A percentile compares a stretch with the other conserved stretches of the same genome.
Conservation (phyloP, 2,888 invertebrate species). For the Pristionchus entomophagus region DNA sequence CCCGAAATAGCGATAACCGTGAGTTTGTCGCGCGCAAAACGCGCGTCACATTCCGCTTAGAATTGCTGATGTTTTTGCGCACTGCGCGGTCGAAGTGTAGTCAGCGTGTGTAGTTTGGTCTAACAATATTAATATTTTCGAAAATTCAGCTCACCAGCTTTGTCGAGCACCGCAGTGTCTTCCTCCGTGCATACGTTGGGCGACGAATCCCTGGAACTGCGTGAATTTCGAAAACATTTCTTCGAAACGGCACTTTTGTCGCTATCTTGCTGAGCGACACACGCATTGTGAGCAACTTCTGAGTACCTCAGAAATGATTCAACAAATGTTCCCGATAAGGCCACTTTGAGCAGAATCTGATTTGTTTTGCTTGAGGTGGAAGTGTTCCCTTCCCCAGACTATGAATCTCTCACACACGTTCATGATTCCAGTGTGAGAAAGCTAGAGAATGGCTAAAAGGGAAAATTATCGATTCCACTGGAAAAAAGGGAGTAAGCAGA, state of each 20-base stretch:
- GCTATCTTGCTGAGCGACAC: too few species aligned
- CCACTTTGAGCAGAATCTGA: background rate
- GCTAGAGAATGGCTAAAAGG: background rate
- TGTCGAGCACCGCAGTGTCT: background rate
- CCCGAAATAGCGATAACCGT: too few species aligned
- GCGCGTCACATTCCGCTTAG: background rate
- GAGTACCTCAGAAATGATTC: too few species aligned
- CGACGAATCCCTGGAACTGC: constrained; percentile 37
- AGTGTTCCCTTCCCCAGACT: background rate
- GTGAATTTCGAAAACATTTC: background rate
- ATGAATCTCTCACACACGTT: background rate
- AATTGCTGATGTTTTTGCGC: background rate
- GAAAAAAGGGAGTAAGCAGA: background rate
- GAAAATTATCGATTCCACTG: background rate
- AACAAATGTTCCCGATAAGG: background rate
- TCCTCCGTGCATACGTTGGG: constrained; percentile 40
- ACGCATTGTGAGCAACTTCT: too few species aligned
- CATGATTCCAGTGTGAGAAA: background rate
- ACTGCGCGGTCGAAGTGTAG: background rate
- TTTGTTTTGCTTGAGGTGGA: background rate
- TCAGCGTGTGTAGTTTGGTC: background rate
- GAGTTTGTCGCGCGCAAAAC: background rate
- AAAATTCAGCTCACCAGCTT: background rate
- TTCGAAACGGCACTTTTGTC: background rate
- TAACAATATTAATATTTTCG: background rate